Percentiles rank a stretch among this genome's conserved stretches.
Conservation (phyloP, 2,113 vertebrate species). For the Peromyscus californicus region DNA sequence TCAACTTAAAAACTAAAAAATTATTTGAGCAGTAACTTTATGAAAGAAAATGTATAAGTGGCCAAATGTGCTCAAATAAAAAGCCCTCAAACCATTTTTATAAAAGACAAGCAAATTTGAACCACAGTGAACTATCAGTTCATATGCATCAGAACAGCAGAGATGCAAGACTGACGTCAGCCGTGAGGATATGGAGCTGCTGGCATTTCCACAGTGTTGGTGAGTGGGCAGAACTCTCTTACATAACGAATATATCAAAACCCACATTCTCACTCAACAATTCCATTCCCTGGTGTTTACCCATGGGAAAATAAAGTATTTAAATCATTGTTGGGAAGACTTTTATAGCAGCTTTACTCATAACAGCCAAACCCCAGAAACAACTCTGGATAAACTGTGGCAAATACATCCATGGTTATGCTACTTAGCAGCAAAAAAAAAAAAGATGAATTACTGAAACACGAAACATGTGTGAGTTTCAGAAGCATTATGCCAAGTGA, state of each 20-base stretch:
- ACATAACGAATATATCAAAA: background rate
- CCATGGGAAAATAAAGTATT: background rate
- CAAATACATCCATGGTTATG: background rate
- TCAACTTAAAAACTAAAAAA: constrained; percentile 13
- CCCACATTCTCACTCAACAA: background rate
- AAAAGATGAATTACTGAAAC: background rate
- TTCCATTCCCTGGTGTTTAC: background rate
- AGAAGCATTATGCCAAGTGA: background rate
- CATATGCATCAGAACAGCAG: background rate
- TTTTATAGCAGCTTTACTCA: background rate
- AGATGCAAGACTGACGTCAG: background rate
- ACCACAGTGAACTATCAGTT: background rate
- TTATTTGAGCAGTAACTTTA: background rate
- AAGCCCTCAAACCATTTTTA: background rate
- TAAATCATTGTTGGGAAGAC: background rate
- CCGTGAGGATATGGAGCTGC: background rate
- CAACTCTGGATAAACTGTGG: background rate
- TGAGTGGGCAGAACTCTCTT: background rate
- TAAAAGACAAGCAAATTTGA: constrained; percentile 10
- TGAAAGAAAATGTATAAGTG: background rate
- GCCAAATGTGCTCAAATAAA: background rate
- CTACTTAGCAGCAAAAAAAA: background rate
- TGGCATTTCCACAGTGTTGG: background rate
- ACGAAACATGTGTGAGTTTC: background rate
- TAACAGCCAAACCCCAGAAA: background rate